Base-by-base conservation (phyloP, 2,888 invertebrate species). In the Sarcophaga caerulescens region DNA sequence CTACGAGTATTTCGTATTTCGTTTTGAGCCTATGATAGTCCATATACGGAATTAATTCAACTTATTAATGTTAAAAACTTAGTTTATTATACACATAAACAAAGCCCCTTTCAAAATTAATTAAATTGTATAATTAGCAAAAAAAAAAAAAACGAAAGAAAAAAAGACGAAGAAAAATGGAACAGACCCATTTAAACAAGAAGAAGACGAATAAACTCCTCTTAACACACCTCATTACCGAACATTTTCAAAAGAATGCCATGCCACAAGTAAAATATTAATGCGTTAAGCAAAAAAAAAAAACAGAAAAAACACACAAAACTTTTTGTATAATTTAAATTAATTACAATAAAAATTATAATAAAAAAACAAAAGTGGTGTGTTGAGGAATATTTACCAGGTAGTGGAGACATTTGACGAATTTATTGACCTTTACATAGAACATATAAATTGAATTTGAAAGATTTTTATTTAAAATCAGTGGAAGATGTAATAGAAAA, bases 91-190 rank as follows among this genome's bases (percentile, higher is more conserved):
- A 17, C 52, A 14, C 12, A 52, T 0, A 52, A 52, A 52, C 5
- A 52, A 4, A 52, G 1, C 12, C 52, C 52, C 5, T 52, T 52
- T 52, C 12, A 69, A 57, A 57, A 44, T 23, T 21, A 76, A 81
- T 81, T 65, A 76, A 81, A 76, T 76, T 70, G 44, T 57, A 57
- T 12, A 76, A 81, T 75, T 69, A 69, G 35, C 17, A 44, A 21
- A 6, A 21, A 10, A 45, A 44, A 19, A 65, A 59, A n/a, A n/a
- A n/a, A n/a, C 14, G 8, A 23, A 11, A 69, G 21, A 44, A 10
- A 63, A 65, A 1, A 62, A 35, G 57, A 81, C 8, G 8, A 35
- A 35, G 8, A 35, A 35, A 35, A 8, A 10, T 35, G 35, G 35
- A 35, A 35, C 8, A 35, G 35, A 35, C 35, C 35, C 8, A 35